A percentile compares a stretch with the other conserved stretches of the same genome.
phyloP scores from a whole-genome alignment of 2,888 invertebrate genomes.

The Acleris cristana region DNA sequence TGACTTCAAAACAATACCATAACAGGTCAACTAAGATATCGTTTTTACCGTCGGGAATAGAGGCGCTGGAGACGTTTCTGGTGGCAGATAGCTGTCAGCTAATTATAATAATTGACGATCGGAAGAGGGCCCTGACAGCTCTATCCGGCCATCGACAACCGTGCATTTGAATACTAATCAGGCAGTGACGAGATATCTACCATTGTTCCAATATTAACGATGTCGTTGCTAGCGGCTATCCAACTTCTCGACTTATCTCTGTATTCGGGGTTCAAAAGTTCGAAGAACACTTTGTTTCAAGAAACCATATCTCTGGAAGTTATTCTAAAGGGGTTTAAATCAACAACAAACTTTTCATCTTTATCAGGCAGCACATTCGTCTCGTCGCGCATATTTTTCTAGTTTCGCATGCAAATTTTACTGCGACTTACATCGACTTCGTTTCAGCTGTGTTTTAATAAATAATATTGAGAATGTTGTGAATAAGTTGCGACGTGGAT shows the following conservation, averaged over 20 bases:
- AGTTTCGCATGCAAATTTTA: conserved; percentile 18
- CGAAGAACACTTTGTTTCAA: conserved; percentile 17
- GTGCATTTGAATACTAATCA: conserved; percentile 19
- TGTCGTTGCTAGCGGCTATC: neutral
- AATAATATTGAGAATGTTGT: conserved; percentile 9
- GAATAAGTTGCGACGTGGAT: conserved; percentile 7
- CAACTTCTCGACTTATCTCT: neutral
- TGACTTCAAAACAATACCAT: too few species aligned
- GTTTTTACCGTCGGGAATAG: too few species aligned
- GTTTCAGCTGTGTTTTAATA: conserved; percentile 1
- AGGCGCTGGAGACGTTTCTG: neutral
- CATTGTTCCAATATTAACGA: conserved; percentile 5
- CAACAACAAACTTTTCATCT: conserved; percentile 25
- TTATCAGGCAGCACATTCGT: conserved; percentile 21
- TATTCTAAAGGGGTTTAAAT: conserved; percentile 15
- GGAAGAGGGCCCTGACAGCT: conserved; percentile 32
- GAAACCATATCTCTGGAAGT: conserved; percentile 23
- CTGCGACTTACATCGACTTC: conserved; percentile 11
- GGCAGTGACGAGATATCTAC: conserved; percentile 10
- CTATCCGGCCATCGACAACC: conserved; percentile 21
- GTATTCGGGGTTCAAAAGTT: conserved; percentile 14
- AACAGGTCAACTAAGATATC: too few species aligned
- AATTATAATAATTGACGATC: conserved; percentile 36
- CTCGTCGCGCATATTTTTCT: conserved; percentile 12
- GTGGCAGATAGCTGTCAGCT: conserved; percentile 17